Evolutionary conservation across 2,113 vertebrate genomes (phyloP).

Genomic region (Paracanthobrama guichenoti): DNA sequence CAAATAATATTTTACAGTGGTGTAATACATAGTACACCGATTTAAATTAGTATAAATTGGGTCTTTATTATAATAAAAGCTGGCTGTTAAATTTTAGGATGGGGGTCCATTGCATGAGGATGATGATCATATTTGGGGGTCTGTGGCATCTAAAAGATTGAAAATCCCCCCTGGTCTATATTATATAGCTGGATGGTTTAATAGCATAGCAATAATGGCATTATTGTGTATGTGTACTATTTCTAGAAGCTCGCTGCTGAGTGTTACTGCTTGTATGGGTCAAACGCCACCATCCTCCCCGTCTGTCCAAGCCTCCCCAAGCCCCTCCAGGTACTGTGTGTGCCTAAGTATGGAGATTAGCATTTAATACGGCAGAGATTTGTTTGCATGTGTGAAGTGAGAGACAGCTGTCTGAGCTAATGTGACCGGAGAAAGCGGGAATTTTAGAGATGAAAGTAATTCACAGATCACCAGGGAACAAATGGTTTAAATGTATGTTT

Average conservation of each 20-base stretch:
- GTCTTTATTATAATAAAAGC: no score
- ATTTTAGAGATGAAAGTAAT: background rate
- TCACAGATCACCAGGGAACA: conserved; percentile 11
- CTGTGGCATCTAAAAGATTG: no score
- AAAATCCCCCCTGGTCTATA: background rate
- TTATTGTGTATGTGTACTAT: conserved; percentile 24
- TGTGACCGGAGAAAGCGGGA: background rate
- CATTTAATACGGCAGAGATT: background rate
- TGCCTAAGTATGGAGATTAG: conserved; percentile 4
- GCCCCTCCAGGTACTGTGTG: conserved; percentile 77
- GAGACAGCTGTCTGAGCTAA: background rate
- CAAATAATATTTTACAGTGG: no score
- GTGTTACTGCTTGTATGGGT: conserved; percentile 75
- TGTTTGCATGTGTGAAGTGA: background rate
- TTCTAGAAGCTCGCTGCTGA: conserved; percentile 77
- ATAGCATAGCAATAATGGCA: background rate
- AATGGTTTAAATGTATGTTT: conserved; percentile 7
- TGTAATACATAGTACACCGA: background rate
- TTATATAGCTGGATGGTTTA: background rate
- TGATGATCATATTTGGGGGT: no score
- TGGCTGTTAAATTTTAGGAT: no score
- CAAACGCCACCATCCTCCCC: conserved; percentile 80
- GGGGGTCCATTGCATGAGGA: no score
- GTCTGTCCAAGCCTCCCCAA: conserved; percentile 74
- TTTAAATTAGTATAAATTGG: no score